A percentile compares a stretch with the other conserved stretches of the same genome.
Evolutionary conservation across 1,140 invertebrate genomes (phyloP).

Genomic region (Triops longicaudatus): DNA sequence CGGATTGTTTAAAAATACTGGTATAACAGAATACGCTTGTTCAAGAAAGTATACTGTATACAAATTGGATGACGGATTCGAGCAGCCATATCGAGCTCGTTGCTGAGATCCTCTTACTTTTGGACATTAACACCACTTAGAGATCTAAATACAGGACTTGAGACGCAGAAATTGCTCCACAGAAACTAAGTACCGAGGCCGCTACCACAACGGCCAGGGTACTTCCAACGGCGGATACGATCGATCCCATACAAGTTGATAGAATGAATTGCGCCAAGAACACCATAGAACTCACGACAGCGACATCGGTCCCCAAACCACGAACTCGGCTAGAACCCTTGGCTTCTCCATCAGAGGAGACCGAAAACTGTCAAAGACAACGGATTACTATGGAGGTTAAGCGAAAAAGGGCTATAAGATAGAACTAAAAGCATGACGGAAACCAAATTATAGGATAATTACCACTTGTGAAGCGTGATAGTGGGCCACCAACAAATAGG

Average conservation of each 20-base stretch:
- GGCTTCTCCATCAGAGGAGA: constrained; percentile 21
- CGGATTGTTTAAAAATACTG: too few species aligned
- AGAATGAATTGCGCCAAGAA: constrained; percentile 88
- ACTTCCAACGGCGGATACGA: constrained; percentile 61
- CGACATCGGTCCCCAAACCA: constrained; percentile 86
- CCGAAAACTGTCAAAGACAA: constrained; percentile 23
- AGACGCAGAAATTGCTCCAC: constrained; percentile 71
- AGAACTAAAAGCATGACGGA: constrained; percentile 1
- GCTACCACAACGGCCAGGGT: constrained; percentile 75
- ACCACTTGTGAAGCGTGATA: constrained; percentile 82
- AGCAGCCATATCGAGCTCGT: background rate
- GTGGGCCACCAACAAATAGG: constrained; percentile 83
- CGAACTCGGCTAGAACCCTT: constrained; percentile 46
- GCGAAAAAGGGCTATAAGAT: background rate
- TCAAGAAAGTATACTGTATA: background rate
- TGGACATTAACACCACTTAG: constrained; percentile 41
- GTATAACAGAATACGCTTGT: too few species aligned
- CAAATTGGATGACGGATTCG: background rate
- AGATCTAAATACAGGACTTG: constrained; percentile 82
- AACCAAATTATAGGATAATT: constrained; percentile 36
- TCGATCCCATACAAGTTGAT: constrained; percentile 74
- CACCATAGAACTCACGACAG: constrained; percentile 88
- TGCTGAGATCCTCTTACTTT: background rate
- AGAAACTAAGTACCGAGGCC: constrained; percentile 72
- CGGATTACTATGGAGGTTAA: background rate